Evolutionary conservation across 2,113 vertebrate genomes (phyloP).

Genomic region (Sinosuthora webbiana): DNA sequence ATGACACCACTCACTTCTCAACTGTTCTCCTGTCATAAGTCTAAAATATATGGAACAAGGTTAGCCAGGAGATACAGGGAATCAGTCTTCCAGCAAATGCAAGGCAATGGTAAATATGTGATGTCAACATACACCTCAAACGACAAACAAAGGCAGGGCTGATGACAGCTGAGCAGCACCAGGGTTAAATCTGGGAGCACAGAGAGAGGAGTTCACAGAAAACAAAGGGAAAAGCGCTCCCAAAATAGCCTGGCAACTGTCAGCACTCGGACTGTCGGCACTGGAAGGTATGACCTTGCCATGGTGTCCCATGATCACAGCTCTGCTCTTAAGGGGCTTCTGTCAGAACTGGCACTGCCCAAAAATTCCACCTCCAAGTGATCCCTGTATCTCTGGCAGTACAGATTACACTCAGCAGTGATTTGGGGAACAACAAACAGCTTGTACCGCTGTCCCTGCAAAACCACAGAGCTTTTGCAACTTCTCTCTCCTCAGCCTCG

Average conservation of each 20-base stretch:
- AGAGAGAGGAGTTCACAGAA: constrained; percentile 51
- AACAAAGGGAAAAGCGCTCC: constrained; percentile 65
- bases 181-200: constrained; percentile 62
- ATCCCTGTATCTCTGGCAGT: background rate
- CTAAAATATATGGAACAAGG: background rate
- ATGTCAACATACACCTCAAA: background rate
- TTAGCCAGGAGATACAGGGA: background rate
- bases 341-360: background rate
- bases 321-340: background rate
- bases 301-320: constrained; percentile 5
- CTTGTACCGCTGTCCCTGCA: background rate
- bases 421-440: background rate
- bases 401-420: background rate
- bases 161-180: constrained; percentile 36
- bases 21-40: background rate
- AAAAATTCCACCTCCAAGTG: constrained; percentile 10
- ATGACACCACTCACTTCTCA: background rate
- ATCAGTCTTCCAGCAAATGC: background rate
- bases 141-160: background rate
- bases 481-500: background rate
- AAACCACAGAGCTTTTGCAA: background rate
- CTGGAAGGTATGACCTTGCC: constrained; percentile 62
- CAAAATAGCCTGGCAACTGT: constrained; percentile 77
- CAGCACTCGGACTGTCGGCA: constrained; percentile 54
- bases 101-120: background rate